These are phyloP conservation scores for Oryzias woworae DNA, from an alignment of 2,113 vertebrate genomes.

Conservation along the genomic window DNA sequence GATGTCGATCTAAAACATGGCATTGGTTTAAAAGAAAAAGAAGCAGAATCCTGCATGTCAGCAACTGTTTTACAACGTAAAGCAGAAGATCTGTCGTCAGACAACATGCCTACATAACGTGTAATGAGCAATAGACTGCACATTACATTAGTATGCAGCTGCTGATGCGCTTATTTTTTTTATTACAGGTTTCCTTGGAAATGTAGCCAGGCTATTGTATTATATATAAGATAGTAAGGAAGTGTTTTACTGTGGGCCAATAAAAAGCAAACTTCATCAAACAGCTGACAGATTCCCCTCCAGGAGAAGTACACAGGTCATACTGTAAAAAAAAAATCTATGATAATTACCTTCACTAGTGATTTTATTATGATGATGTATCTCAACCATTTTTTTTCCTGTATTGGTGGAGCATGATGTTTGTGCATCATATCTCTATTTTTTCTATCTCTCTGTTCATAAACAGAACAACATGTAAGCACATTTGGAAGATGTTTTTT, in stretches of 20 bases:
- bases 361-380: slow-evolving; percentile 74
- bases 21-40: not conserved
- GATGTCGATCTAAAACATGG: too few relatives aligned
- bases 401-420: slow-evolving; percentile 2
- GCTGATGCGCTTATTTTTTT: slow-evolving; percentile 69
- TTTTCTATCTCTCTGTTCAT: too few relatives aligned
- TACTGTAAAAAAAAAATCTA: slow-evolving; percentile 76
- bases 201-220: slow-evolving; percentile 68
- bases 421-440: too few relatives aligned
- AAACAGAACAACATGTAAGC: too few relatives aligned
- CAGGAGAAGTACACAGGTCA: slow-evolving; percentile 68
- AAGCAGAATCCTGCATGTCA: slow-evolving; percentile 8
- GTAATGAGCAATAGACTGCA: slow-evolving; percentile 42
- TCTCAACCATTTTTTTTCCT: slow-evolving; percentile 35
- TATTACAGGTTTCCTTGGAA: slow-evolving; percentile 59
- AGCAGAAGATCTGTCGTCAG: slow-evolving; percentile 32
- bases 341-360: slow-evolving; percentile 78
- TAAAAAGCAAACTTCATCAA: slow-evolving; percentile 76
- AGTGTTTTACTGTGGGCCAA: slow-evolving; percentile 71
- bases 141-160: slow-evolving; percentile 67
- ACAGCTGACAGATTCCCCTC: slow-evolving; percentile 69
- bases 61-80: slow-evolving; percentile 22
- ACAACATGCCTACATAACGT: slow-evolving; percentile 32
- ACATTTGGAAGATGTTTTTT: too few relatives aligned
- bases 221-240: slow-evolving; percentile 59